phyloP scores from a whole-genome alignment of 2,797 vertebrate species.

The Gorsachius magnificus region DNA sequence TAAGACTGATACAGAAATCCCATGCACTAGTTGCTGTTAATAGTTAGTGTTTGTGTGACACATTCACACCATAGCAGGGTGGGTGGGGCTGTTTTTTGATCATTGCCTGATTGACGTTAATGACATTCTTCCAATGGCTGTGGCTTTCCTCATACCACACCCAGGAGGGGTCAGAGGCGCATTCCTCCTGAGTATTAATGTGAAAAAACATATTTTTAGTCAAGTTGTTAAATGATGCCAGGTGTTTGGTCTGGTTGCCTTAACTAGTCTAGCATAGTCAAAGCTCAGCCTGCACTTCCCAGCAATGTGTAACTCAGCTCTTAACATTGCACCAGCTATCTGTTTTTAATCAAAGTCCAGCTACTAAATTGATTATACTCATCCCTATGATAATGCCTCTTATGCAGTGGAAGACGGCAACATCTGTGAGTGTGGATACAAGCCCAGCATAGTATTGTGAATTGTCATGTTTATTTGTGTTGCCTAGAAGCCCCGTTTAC shows the following conservation, averaged over 20 bases:
- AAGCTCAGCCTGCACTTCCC: not conserved
- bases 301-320: not conserved
- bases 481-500: not conserved
- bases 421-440: not conserved
- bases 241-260: not conserved
- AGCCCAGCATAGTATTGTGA: not conserved
- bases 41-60: conserved; percentile 16
- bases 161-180: not conserved
- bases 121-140: conserved; percentile 44
- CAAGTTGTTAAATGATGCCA: conserved; percentile 16
- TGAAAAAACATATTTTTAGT: not conserved
- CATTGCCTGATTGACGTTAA: not conserved
- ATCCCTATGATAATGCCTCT: not conserved
- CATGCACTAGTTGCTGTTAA: not conserved
- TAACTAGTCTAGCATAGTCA: not conserved
- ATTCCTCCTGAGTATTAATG: not conserved
- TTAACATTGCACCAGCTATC: not conserved
- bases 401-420: not conserved
- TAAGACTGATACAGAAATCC: not conserved
- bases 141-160: conserved; percentile 28
- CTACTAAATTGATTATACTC: not conserved
- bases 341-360: not conserved
- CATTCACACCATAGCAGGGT: not conserved
- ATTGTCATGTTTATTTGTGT: not conserved
- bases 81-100: not conserved